Base-by-base conservation (phyloP, 2,797 vertebrate species). In the Sardinella longiceps region DNA sequence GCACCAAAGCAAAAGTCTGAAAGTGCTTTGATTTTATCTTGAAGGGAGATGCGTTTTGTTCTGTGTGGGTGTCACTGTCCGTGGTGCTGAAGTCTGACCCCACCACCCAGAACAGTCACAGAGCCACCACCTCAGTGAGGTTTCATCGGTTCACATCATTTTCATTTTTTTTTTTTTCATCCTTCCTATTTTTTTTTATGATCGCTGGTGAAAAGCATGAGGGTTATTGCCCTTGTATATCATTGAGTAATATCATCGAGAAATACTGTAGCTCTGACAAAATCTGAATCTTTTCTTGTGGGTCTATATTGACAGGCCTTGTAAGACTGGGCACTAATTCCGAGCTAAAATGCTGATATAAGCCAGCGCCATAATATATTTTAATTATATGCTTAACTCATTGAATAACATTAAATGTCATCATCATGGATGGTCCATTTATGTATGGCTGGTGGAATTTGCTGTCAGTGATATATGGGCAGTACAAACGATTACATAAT, bases 351-450 rank as follows among this genome's bases (percentile, higher is more conserved):
- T 23, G 7, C 33, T 20, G 37, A 77, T 9, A 81, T 81, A 70
- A 70, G 80, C 80, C 46, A 12, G 80, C 81, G 48, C 92, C 91
- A 89, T 90, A 90, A 91, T 93, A 94, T 90, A 91, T 93, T 93
- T 93, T 91, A 92, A 92, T 94, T 92, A 93, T 92, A 91, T 91
- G 92, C 91, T 93, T 91, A 90, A 89, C 88, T 91, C 86, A 89
- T 90, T 91, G 89, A 89, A 93, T 94, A 93, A 92, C 87, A 92
- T 88, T 89, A 90, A 43, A 77, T 77, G 88, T 89, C 86, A 91
- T 93, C 91, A 93, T 92, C 87, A n/a, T n/a, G n/a, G 90, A 92
- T 90, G 86, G 88, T 87, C 90, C 80, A 89, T 84, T 87, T 90
- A 89, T 14, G 18, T 77, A 77, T 90, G 89, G 89, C 88, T 85